Evolutionary conservation across 2,888 invertebrate species (phyloP), one percentile per base, ranked within the genome.

Genomic region (Oscheius sp.): DNA sequence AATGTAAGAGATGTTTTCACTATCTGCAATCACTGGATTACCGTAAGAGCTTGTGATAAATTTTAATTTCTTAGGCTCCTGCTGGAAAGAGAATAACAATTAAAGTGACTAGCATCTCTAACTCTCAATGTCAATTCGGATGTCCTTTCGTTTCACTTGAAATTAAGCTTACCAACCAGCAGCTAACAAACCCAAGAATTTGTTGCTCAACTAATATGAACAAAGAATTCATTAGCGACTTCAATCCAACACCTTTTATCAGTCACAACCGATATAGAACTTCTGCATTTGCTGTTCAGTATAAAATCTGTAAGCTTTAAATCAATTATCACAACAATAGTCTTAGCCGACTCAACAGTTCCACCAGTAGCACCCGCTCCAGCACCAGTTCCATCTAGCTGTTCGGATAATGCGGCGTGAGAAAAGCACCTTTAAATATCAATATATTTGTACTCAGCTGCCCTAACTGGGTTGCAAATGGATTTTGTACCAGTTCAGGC

Each of bases 91-190:
- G 46, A 29, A 71, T 76, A 1, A 68, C 73, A 34, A 65, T 74
- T 10, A 64, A 71, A 8, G 70, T 76, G 8, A 70, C 66, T 29
- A 39, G 57, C 5, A 48, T 65, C 8, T 65, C 65, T 50, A 74
- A 74, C 58, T 52, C 68, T 8, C 76, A 76, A 57, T 76, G 76
- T 63, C 42, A 57, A 0, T 73, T 71, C 31, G 74, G 73, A 3
- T 76, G 76, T 39, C 57, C 53, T 3, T 76, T 73, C 48, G 71
- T 71, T 68, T 74, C 74, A 45, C 53, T 76, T 23, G 76, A 76
- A 23, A 42, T 66, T 33, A 66, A 66, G 31, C 10, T 45, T n/a
- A 17, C 25, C 12, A 17, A 23, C 27, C 34, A 45, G 10, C 25
- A 46, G 27, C n/a, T 10, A 12, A 66, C 66, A 5, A 66, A 66